Base-by-base conservation (phyloP, 2,113 vertebrate genomes). In the Hemicordylus capensis region DNA sequence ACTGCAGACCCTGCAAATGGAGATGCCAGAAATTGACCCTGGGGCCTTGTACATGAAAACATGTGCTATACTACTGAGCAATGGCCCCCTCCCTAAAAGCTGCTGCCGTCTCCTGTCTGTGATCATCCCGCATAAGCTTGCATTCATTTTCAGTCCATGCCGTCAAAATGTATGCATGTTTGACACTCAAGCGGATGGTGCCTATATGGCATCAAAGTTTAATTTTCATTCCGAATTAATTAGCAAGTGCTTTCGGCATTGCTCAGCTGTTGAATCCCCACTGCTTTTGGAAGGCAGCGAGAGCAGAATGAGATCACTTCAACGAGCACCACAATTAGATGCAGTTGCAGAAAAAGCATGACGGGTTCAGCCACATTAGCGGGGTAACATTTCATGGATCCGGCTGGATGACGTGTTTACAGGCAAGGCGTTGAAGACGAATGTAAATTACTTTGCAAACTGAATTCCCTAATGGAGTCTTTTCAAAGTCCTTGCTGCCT, bases 211-310 rank as follows among this genome's bases (percentile, higher is more conserved):
- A 89, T 58, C 91, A 89, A 94, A 93, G 81, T 94, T 94, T 89
- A 94, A 94, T 95, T 94, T 95, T 83, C 79, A 73, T 93, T 95
- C 85, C 92, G 88, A 89, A 89, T 93, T 93, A 93, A 91, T 94
- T 94, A 96, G 96, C 93, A 93, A 94, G 91, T 89, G 91, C 88
- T 95, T 94, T 84, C 88, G 93, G 86, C 89, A 90, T 95, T 95
- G 94, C 92, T 92, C 90, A 89, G 92, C 85, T 94, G 90, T 92
- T 91, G 85, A 94, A 95, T 95, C 85, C 88, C 80, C 92, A 79
- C 87, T 95, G 93, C 91, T 88, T 91, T 94, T 90, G 89, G 93
- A 94, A 90, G 85, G 0, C 90, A 87, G 84, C 92, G 93, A 83
- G 88, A 90, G 73, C 76, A 92, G 88, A 94, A 91, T 94, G 93